These are phyloP conservation scores for Carpatolechia fugitivella DNA, from an alignment of 2,888 invertebrate species.

Conservation along the genomic window DNA sequence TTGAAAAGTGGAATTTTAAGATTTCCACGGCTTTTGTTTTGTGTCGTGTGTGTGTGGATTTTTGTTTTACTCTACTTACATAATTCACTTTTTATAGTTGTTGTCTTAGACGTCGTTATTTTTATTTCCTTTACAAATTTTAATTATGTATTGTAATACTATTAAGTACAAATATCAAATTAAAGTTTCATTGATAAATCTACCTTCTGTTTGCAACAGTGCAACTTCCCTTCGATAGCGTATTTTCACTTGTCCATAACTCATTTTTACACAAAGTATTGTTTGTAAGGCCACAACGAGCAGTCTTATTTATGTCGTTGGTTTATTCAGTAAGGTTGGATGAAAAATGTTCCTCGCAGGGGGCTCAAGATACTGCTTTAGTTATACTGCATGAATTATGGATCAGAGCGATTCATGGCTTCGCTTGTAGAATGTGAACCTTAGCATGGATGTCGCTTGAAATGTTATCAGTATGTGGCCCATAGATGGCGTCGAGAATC, in stretches of 20 bases:
- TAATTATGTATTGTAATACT: too few species aligned
- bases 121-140: too few species aligned
- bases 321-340: constrained; percentile 48
- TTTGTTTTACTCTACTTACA: too few species aligned
- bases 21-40: too few species aligned
- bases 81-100: too few species aligned
- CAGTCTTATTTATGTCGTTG: constrained; percentile 48
- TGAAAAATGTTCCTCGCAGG: constrained; percentile 71
- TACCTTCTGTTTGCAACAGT: neutral
- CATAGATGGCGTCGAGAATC: constrained; percentile 2
- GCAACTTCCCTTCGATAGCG: constrained; percentile 22
- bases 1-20: too few species aligned
- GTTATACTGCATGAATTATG: constrained; percentile 70
- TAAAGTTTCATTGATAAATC: too few species aligned
- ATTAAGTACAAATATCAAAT: too few species aligned
- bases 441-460: neutral
- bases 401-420: constrained; percentile 64
- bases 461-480: constrained; percentile 2
- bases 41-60: too few species aligned
- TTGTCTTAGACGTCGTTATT: too few species aligned
- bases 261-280: constrained; percentile 49
- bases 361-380: constrained; percentile 58
- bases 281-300: constrained; percentile 34
- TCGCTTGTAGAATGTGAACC: constrained; percentile 44
- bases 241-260: constrained; percentile 38